phyloP scores from a whole-genome alignment of 2,888 invertebrate species.

The Spodoptera littoralis region DNA sequence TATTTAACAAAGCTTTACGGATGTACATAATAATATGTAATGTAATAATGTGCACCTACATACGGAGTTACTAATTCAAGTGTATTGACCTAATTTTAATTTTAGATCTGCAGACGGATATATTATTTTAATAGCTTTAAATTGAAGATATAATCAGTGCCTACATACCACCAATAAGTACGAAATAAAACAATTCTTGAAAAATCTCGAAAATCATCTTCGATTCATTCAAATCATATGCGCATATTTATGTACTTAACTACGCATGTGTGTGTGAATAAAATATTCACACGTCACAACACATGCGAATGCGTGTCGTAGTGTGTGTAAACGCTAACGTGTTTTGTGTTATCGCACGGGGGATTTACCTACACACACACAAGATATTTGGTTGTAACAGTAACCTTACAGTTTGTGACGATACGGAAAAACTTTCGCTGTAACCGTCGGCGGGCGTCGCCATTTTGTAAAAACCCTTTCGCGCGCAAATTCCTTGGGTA shows the following conservation, averaged over 20 bases:
- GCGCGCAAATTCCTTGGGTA: too few relatives aligned
- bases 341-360: constrained; percentile 22
- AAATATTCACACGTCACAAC: constrained; percentile 1
- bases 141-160: too few relatives aligned
- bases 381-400: background rate
- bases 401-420: constrained; percentile 1
- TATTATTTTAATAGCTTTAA: too few relatives aligned
- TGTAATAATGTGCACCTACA: too few relatives aligned
- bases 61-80: too few relatives aligned
- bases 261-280: constrained; percentile 1
- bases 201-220: background rate
- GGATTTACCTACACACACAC: constrained; percentile 20
- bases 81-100: too few relatives aligned
- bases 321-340: constrained; percentile 8
- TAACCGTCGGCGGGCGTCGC: too few relatives aligned
- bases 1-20: too few relatives aligned
- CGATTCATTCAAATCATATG: background rate
- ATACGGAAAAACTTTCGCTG: constrained; percentile 26
- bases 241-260: constrained; percentile 7
- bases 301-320: background rate
- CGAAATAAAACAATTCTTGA: background rate
- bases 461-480: too few relatives aligned
- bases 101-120: too few relatives aligned
- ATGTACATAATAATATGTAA: too few relatives aligned
- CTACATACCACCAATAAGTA: too few relatives aligned